These are phyloP conservation scores for Sparus aurata DNA, from an alignment of 2,797 vertebrate species.

Conservation along the genomic window DNA sequence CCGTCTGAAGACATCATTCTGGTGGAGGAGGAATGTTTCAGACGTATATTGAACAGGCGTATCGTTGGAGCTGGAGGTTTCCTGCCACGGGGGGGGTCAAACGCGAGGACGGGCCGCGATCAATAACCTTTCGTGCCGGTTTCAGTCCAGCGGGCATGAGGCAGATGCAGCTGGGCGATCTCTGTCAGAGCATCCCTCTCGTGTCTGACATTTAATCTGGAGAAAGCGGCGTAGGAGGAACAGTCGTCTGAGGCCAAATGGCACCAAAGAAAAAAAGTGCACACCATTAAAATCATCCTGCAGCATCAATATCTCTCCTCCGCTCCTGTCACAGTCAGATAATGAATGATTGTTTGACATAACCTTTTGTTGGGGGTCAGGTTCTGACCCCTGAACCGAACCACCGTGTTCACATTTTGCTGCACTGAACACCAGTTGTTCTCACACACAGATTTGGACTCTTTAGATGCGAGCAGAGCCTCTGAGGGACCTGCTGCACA, in stretches of 20 bases:
- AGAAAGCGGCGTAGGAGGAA: constrained; percentile 20
- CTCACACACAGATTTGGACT: neutral
- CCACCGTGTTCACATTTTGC: neutral
- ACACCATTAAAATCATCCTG: neutral
- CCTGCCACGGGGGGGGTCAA: constrained; percentile 37
- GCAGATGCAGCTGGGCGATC: constrained; percentile 26
- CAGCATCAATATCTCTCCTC: neutral
- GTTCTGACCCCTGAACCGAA: constrained; percentile 15
- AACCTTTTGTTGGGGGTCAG: neutral
- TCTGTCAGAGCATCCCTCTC: constrained; percentile 27
- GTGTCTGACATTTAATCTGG: constrained; percentile 32
- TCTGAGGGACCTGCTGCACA: constrained; percentile 72
- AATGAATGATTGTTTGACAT: neutral
- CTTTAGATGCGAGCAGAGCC: constrained; percentile 19
- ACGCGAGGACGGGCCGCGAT: constrained; percentile 42
- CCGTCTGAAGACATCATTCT: neutral
- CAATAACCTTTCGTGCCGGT: constrained; percentile 37
- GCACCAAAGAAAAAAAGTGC: constrained; percentile 3
- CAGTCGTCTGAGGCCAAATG: constrained; percentile 46
- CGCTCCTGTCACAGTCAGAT: neutral
- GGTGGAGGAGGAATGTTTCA: neutral
- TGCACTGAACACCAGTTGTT: too few species aligned
- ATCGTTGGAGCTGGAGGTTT: constrained; percentile 19
- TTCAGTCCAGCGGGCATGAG: constrained; percentile 38
- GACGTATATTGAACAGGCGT: constrained; percentile 8